Evolutionary conservation across 2,888 invertebrate species (phyloP), one percentile per base, ranked within the genome.

Genomic region (Lasioglossum pauxillum): DNA sequence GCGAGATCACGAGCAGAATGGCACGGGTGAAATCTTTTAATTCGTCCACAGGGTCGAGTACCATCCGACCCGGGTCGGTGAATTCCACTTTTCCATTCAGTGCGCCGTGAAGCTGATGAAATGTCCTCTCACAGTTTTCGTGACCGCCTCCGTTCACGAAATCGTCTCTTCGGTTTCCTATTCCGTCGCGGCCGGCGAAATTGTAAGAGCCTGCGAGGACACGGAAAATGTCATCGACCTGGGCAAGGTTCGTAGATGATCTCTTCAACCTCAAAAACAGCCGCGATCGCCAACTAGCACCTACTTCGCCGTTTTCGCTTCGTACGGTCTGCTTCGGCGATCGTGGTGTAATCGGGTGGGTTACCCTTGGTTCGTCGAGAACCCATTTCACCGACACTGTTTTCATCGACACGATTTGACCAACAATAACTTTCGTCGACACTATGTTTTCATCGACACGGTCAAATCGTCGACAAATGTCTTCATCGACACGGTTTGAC

Each of bases 21-120:
- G 27, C 12, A 27, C 46, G 49, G 27, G n/a, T 57, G 78, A 76
- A 80, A 72, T 46, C 23, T 84, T 85, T 69, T 83, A 78, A 84
- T 72, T 69, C 84, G 88, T 83, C 90, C 93, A 27, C 89, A 97
- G 97, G 88, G 94, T 97, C 67, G 95, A 95, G 82, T 96, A 96
- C 91, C 96, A 96, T 41, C 96, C 97, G 1, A 95, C 95, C 73
- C 94, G 95, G 89, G 95, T 96, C 71, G 97, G 97, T 0, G 96
- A 96, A 46, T 91, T 96, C 31, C 95, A 95, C 14, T 97, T 96
- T 91, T 96, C 96, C 89, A 94, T 97, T 91, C 96, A 96, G 91
- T 97, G 96, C 92, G 93, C 93, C 31, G 93, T 97, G 0, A 96
- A 96, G 80, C 96, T 96, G 91, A 94, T 96, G 94, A 96, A 95